Base-by-base conservation (phyloP, 2,888 invertebrate genomes). In the Xylota sylvarum region DNA sequence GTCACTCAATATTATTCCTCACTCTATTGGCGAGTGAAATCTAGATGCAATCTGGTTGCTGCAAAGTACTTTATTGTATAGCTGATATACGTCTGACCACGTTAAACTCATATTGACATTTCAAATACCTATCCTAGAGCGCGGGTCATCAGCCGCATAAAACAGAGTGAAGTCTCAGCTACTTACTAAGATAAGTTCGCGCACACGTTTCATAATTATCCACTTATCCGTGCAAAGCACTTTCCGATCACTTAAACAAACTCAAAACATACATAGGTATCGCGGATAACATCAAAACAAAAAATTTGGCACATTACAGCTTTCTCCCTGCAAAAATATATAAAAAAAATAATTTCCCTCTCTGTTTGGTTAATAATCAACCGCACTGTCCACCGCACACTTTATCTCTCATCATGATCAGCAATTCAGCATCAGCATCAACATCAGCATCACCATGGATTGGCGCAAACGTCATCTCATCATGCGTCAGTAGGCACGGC, bases 391-490 rank as follows among this genome's bases (percentile, higher is more conserved):
- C 70, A 48, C 35, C n/a, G 43, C n/a, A 19, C 27, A 50, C 12
- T 37, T 70, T 56, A 32, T 43, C 32, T 43, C 27, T n/a, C 43
- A 56, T 46, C 40, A 40, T 32, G 30, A 55, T 35, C 46, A 43
- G 55, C 32, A 30, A 30, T 46, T 19, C 40, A 56, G 14, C 65
- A 30, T 35, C 56, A 17, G n/a, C 23, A 52, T 27, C 48, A 19
- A 19, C 56, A 19, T 76, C 65, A 76, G 56, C 64, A 40, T 56
- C 65, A 43, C 12, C 46, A 67, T 76, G 48, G 56, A 56, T 76
- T 76, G 55, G 55, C 56, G 14, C 64, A 17, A 46, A 23, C 43
- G 17, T 19, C 65, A 50, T 70, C 55, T n/a, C 65, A 50, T 70
- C 55, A 43, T 76, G 56, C 76, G 35, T 76, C 65, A 37, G 37